Conservation (phyloP, 2,113 vertebrate species). For the Galeopterus variegatus region DNA sequence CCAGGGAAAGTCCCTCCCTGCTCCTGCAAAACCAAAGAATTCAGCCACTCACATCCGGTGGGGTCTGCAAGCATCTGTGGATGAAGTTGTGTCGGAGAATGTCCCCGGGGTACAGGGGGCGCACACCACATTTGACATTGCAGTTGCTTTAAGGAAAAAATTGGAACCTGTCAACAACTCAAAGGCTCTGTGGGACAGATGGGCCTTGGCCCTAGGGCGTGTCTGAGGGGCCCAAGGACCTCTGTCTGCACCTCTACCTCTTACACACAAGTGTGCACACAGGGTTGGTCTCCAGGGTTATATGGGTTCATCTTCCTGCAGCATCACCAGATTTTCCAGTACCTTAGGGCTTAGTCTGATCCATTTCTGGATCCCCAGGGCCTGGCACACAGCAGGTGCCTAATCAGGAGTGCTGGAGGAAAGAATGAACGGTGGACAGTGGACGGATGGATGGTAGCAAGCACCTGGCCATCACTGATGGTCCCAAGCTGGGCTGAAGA, state of each 20-base stretch:
- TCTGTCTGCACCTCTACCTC: background rate
- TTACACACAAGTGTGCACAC: too few species aligned
- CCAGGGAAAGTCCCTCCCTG: background rate
- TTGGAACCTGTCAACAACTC: background rate
- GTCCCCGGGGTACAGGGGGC: slow-evolving; percentile 83
- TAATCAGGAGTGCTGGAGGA: background rate
- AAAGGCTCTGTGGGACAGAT: rapidly evolving
- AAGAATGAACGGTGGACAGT: background rate
- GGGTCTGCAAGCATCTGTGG: slow-evolving; percentile 80
- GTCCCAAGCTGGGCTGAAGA: background rate
- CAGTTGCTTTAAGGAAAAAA: slow-evolving; percentile 81
- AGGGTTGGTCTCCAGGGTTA: background rate
- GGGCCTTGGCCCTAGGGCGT: background rate
- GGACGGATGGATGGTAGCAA: background rate
- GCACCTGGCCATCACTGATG: background rate
- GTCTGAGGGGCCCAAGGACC: background rate
- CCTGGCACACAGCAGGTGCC: background rate
- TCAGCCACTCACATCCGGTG: slow-evolving; percentile 84
- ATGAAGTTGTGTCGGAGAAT: slow-evolving; percentile 83
- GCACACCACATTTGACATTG: slow-evolving; percentile 76
- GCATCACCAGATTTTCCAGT: background rate
- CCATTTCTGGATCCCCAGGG: background rate
- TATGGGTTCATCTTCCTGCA: background rate
- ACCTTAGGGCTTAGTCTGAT: background rate
- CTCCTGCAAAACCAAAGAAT: background rate